A percentile compares a stretch with the other conserved stretches of the same genome.
These are phyloP conservation scores for Lagopus leucura DNA, from an alignment of 2,113 vertebrate species.

Conservation along the genomic window DNA sequence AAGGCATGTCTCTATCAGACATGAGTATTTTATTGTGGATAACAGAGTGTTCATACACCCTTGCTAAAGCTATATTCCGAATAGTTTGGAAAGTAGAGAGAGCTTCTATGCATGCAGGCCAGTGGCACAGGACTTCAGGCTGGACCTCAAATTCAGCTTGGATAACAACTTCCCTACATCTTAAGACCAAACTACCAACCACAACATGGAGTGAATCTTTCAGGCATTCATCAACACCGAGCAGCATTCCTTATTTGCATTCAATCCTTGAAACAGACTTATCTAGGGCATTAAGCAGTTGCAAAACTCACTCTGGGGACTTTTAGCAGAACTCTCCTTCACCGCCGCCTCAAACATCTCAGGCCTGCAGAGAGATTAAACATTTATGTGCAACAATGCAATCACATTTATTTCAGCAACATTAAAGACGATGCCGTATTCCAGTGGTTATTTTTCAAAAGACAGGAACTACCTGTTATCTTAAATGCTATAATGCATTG, in stretches of 20 bases:
- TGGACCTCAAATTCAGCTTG: background rate
- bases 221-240: background rate
- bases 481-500: background rate
- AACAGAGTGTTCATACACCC: background rate
- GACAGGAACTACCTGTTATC: background rate
- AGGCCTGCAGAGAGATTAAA: slow-evolving; percentile 72
- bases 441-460: background rate
- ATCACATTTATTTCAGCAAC: background rate
- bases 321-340: slow-evolving; percentile 72
- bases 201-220: background rate
- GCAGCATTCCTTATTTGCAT: background rate
- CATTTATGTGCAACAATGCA: background rate
- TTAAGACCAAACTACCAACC: background rate
- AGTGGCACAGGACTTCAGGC: background rate
- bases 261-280: background rate
- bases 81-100: background rate
- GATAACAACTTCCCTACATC: background rate
- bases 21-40: background rate
- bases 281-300: background rate
- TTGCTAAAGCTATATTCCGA: background rate
- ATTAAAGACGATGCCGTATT: background rate
- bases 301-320: slow-evolving; percentile 75
- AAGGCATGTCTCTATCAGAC: background rate
- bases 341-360: slow-evolving; percentile 80
- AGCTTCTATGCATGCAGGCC: too few species aligned